Evolutionary conservation across 2,888 invertebrate species (phyloP).

Genomic region (Zaprionus obscuricornis): DNA sequence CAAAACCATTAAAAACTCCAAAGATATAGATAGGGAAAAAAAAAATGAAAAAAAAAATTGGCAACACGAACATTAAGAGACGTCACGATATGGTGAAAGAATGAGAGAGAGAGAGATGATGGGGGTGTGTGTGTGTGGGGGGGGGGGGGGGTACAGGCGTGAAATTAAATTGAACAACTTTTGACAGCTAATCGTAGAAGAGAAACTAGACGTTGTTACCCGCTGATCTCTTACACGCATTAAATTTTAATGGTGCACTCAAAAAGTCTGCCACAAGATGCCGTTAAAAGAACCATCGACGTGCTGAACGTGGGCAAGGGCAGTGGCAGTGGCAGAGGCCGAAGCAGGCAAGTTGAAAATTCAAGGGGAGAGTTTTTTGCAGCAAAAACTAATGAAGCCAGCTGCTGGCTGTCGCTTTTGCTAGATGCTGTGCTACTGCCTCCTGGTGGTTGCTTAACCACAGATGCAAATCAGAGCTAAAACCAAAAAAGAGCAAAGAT

Average conservation of each 20-base stretch:
- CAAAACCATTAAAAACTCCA: slow-evolving; percentile 71
- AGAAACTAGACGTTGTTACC: slow-evolving; percentile 41
- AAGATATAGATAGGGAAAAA: slow-evolving; percentile 23
- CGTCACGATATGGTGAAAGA: slow-evolving; percentile 16
- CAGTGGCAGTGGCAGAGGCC: background rate
- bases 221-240: slow-evolving; percentile 73
- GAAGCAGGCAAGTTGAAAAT: background rate
- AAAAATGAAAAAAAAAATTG: slow-evolving; percentile 57
- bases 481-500: slow-evolving; percentile 78
- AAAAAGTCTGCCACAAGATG: slow-evolving; percentile 70
- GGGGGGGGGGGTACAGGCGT: slow-evolving; percentile 33
- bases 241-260: slow-evolving; percentile 80
- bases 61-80: slow-evolving; percentile 71
- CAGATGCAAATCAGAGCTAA: slow-evolving; percentile 81
- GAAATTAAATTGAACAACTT: slow-evolving; percentile 79
- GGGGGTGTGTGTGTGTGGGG: background rate
- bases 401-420: slow-evolving; percentile 53
- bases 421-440: too few species aligned
- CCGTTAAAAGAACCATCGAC: slow-evolving; percentile 38
- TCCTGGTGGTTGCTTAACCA: slow-evolving; percentile 79
- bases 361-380: slow-evolving; percentile 4
- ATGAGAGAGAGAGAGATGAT: too few species aligned
- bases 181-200: slow-evolving; percentile 72
- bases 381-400: slow-evolving; percentile 63
- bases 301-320: background rate